Evolutionary conservation across 2,113 vertebrate genomes (phyloP).

Genomic region (Stictonetta naevosa): DNA sequence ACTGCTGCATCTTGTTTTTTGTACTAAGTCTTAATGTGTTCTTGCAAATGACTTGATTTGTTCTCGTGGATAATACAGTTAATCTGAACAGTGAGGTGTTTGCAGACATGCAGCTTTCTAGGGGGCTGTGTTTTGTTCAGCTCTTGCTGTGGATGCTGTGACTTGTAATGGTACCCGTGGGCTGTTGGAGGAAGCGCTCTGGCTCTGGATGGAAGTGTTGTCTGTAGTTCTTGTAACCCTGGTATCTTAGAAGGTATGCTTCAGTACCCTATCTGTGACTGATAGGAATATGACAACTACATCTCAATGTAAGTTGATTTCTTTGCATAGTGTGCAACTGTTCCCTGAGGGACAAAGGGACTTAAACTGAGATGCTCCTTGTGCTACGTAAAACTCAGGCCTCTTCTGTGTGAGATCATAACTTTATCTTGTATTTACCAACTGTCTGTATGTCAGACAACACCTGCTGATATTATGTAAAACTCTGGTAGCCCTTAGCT

Average conservation of each 20-base stretch:
- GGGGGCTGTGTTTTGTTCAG: not conserved
- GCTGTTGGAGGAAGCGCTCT: not conserved
- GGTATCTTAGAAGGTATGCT: not conserved
- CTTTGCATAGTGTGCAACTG: not conserved
- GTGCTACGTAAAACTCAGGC: not conserved
- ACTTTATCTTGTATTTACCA: not conserved
- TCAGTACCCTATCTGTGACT: not conserved
- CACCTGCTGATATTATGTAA: not conserved
- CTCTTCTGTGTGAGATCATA: not conserved
- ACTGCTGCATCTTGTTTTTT: not conserved
- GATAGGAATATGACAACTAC: not conserved
- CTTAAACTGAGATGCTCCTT: not conserved
- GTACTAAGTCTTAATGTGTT: not conserved
- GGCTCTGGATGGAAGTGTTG: not conserved
- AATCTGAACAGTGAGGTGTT: not conserved
- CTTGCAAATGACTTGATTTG: not conserved
- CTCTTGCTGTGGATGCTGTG: not conserved
- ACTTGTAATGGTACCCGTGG: rapidly evolving
- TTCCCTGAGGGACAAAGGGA: not conserved
- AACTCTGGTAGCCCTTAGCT: not conserved
- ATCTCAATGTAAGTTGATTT: not conserved
- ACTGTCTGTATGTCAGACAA: not conserved
- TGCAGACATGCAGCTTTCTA: not conserved
- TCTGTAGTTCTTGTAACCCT: not conserved
- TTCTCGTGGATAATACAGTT: not conserved